These are phyloP conservation scores for Eidolon helvum DNA, from an alignment of 2,113 vertebrate species.

Conservation along the genomic window DNA sequence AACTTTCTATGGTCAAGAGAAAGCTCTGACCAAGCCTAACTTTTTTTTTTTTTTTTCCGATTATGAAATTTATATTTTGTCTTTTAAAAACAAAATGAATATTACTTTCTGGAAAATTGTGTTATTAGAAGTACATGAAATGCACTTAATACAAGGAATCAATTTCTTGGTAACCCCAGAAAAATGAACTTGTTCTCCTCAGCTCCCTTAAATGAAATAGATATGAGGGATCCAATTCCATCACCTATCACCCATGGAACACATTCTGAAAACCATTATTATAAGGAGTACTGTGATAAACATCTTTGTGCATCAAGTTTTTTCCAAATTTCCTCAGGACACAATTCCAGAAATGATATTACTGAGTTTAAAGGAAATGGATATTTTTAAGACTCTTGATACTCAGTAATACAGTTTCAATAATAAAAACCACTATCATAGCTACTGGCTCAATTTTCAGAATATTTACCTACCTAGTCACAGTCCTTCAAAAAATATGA, in stretches of 20 bases:
- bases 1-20: not conserved
- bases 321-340: not conserved
- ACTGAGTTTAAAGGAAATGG: not conserved
- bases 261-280: not conserved
- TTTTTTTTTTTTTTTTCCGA: slow-evolving; percentile 53
- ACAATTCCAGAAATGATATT: not conserved
- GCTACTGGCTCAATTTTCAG: not conserved
- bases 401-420: not conserved
- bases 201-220: not conserved
- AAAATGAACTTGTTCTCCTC: not conserved
- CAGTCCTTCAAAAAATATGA: not conserved
- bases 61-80: slow-evolving; percentile 81
- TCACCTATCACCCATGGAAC: not conserved
- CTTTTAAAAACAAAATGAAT: slow-evolving; percentile 77
- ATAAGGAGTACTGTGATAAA: not conserved
- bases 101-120: slow-evolving; percentile 61
- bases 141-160: slow-evolving; percentile 80
- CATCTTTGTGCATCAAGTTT: not conserved
- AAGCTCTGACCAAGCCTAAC: not conserved
- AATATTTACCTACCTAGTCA: not conserved
- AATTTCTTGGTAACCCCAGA: not conserved
- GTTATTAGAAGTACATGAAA: slow-evolving; percentile 79
- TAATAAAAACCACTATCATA: not conserved
- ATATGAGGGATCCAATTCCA: not conserved
- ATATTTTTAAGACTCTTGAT: not conserved